Percentiles rank a stretch among this genome's conserved stretches.
Evolutionary conservation across 2,888 invertebrate genomes (phyloP).

Genomic region (Idaea straminata): DNA sequence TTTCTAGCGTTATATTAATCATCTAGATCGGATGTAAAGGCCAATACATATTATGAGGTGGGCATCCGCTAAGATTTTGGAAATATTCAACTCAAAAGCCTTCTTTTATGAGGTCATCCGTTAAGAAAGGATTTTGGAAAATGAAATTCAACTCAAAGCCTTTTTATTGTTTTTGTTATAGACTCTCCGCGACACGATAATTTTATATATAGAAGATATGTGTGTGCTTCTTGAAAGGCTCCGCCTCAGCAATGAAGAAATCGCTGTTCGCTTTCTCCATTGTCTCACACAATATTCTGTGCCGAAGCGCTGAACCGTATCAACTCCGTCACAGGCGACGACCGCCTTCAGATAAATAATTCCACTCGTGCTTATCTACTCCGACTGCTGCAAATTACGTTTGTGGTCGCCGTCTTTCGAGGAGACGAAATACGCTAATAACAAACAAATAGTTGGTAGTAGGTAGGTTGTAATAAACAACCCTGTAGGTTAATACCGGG

Average conservation of each 20-base stretch:
- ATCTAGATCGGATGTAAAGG: too few relatives aligned
- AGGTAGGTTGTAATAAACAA: constrained; percentile 15
- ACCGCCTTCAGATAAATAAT: constrained; percentile 57
- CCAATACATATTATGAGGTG: too few relatives aligned
- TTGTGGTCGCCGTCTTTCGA: constrained; percentile 47
- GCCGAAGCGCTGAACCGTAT: constrained; percentile 25
- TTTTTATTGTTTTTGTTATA: too few relatives aligned
- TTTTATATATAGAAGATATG: too few relatives aligned
- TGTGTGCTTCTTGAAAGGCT: not conserved
- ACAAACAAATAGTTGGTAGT: not conserved
- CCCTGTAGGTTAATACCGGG: not conserved
- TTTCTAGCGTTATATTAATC: too few relatives aligned
- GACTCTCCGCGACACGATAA: too few relatives aligned
- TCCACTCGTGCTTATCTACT: constrained; percentile 60
- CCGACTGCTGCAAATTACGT: constrained; percentile 58
- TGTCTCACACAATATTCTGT: constrained; percentile 14
- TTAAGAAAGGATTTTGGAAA: too few relatives aligned
- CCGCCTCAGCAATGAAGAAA: not conserved
- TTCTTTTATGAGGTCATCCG: too few relatives aligned
- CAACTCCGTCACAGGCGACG: constrained; percentile 37
- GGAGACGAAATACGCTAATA: constrained; percentile 2
- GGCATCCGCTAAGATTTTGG: too few relatives aligned
- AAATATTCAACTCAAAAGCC: too few relatives aligned
- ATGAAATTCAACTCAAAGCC: too few relatives aligned
- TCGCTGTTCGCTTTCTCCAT: constrained; percentile 13